Conservation (phyloP, 2,888 invertebrate genomes). For the Cantharis flavilabris region DNA sequence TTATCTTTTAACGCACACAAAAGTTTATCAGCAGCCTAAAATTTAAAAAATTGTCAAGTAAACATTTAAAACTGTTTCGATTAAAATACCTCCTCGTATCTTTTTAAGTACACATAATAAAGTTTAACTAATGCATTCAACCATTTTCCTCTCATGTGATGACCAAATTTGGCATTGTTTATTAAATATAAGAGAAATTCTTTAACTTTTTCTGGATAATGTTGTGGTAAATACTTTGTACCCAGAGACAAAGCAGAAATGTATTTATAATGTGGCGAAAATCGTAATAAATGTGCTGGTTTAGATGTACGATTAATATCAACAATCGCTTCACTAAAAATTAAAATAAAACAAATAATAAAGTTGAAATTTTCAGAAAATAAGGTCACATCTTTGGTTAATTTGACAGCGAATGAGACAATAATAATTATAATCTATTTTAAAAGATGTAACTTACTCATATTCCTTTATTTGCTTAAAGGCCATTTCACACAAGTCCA, state of each 20-base stretch:
- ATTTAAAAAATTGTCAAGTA: constrained; percentile 36
- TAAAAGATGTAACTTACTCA: background rate
- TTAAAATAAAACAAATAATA: background rate
- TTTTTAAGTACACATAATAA: constrained; percentile 33
- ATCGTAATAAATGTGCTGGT: constrained; percentile 37
- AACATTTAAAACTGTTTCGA: constrained; percentile 9
- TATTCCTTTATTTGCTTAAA: background rate
- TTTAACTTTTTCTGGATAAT: constrained; percentile 35
- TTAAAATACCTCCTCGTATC: constrained; percentile 32
- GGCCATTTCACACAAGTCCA: constrained; percentile 16
- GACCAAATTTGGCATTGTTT: constrained; percentile 33
- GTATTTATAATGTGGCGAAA: constrained; percentile 39
- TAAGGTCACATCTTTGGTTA: too few species aligned
- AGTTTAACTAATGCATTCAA: constrained; percentile 39
- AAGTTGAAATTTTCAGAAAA: too few species aligned
- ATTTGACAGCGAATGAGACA: too few species aligned
- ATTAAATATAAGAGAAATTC: constrained; percentile 43
- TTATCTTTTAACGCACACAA: constrained; percentile 53
- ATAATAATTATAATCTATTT: too few species aligned
- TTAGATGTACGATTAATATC: background rate
- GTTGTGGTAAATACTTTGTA: constrained; percentile 32
- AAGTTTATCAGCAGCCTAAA: constrained; percentile 58
- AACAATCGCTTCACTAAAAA: background rate
- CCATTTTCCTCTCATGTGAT: constrained; percentile 40
- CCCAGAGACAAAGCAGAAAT: constrained; percentile 36